Conservation (phyloP, 2,797 vertebrate genomes). For the Siniperca scherzeri region DNA sequence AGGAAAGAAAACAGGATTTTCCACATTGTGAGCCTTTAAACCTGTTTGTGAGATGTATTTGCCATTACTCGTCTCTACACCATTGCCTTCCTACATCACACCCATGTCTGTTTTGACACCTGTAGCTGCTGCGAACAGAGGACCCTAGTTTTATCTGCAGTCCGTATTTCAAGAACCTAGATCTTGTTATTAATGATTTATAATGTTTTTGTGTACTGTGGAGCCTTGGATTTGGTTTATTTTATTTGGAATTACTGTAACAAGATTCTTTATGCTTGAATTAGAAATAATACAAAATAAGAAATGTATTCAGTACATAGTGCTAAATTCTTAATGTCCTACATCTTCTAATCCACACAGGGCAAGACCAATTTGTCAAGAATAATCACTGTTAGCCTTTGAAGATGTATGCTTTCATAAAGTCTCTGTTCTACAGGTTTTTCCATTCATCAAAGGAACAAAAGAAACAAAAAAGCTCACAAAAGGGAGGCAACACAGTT, state of each 20-base stretch:
- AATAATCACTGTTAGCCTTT: constrained; percentile 38
- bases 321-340: not conserved
- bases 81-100: constrained; percentile 42
- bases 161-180: not conserved
- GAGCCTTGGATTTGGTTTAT: not conserved
- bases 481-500: rapidly evolving
- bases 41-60: constrained; percentile 43
- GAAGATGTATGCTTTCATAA: constrained; percentile 22
- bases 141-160: not conserved
- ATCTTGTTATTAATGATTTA: not conserved
- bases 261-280: not conserved
- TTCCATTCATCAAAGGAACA: constrained; percentile 57
- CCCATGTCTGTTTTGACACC: constrained; percentile 54
- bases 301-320: not conserved
- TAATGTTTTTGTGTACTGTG: not conserved
- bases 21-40: constrained; percentile 53
- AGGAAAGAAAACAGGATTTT: constrained; percentile 71
- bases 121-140: constrained; percentile 48
- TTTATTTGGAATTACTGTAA: not conserved
- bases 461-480: constrained; percentile 31
- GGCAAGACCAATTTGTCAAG: constrained; percentile 31
- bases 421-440: constrained; percentile 33
- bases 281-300: constrained; percentile 12
- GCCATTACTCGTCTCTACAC: constrained; percentile 26
- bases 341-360: not conserved